phyloP scores from a whole-genome alignment of 2,888 invertebrate species.

The Noctua fimbriata region DNA sequence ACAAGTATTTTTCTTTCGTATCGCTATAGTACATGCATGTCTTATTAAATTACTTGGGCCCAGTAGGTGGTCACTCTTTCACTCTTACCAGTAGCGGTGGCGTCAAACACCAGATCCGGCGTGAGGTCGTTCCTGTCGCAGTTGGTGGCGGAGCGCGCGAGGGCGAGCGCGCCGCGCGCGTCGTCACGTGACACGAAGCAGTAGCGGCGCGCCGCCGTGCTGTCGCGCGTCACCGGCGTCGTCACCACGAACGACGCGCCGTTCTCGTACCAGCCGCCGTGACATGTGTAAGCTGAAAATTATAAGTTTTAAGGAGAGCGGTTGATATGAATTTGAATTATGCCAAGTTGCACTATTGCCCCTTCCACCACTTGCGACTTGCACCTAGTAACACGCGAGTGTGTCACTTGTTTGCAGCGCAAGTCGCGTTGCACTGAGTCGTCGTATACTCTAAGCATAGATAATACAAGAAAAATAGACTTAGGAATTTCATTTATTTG shows the following conservation, averaged over 20 bases:
- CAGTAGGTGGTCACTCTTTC: not conserved
- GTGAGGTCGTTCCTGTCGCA: constrained; percentile 90
- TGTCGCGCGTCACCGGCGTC: constrained; percentile 92
- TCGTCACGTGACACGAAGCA: constrained; percentile 95
- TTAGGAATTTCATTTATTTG: not conserved
- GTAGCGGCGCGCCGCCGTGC: constrained; percentile 92
- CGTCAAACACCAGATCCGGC: constrained; percentile 92
- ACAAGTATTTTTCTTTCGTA: not conserved
- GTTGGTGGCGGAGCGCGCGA: constrained; percentile 92
- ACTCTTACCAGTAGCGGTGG: constrained; percentile 92
- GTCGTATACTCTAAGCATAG: not conserved
- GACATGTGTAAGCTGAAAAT: constrained; percentile 95
- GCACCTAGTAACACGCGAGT: not conserved
- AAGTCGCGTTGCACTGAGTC: not conserved
- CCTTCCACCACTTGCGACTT: not conserved
- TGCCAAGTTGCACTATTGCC: not conserved
- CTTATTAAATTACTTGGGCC: not conserved
- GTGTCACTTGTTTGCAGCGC: not conserved
- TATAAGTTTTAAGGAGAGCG: not conserved
- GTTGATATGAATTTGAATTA: not conserved
- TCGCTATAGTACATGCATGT: too few species aligned
- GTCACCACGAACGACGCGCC: constrained; percentile 96
- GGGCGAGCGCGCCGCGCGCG: constrained; percentile 88
- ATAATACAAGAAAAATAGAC: not conserved
- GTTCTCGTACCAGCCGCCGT: constrained; percentile 97